These are phyloP conservation scores for Platyrinchus mystaceus DNA, from an alignment of 2,797 vertebrate genomes.

Conservation along the genomic window DNA sequence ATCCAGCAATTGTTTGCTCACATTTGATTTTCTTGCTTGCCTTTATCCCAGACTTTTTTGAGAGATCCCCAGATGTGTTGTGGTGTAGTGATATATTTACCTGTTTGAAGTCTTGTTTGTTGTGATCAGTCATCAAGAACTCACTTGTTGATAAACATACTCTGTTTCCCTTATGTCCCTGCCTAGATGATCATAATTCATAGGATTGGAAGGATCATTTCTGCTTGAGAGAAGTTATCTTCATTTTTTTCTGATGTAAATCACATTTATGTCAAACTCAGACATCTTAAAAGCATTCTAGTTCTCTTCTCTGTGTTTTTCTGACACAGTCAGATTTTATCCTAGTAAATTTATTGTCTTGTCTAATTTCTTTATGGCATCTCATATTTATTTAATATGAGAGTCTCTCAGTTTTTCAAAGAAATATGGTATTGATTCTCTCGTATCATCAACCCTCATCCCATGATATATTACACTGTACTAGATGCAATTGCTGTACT, in stretches of 20 bases:
- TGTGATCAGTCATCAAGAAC: background rate
- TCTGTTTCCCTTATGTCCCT: background rate
- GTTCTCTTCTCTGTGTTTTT: background rate
- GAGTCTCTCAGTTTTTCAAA: background rate
- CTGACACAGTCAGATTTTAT: background rate
- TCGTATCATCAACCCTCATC: rapidly evolving
- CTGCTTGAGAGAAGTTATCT: background rate
- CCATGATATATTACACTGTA: background rate
- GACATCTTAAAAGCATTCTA: background rate
- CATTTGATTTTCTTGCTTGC: background rate
- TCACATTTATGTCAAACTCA: background rate
- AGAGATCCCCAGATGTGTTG: background rate
- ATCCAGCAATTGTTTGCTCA: background rate
- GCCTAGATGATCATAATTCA: background rate
- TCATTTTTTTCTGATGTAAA: background rate
- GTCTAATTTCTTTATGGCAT: background rate
- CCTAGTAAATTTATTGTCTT: background rate
- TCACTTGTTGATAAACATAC: background rate
- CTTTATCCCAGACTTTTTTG: background rate
- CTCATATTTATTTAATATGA: background rate
- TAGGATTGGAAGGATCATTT: background rate
- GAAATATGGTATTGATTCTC: background rate
- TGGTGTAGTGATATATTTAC: background rate
- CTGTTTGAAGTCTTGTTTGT: background rate
- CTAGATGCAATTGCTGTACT: background rate